A percentile compares a stretch with the other conserved stretches of the same genome.
These are phyloP conservation scores for Ooceraea biroi DNA, from an alignment of 1,140 invertebrate species.

Conservation along the genomic window DNA sequence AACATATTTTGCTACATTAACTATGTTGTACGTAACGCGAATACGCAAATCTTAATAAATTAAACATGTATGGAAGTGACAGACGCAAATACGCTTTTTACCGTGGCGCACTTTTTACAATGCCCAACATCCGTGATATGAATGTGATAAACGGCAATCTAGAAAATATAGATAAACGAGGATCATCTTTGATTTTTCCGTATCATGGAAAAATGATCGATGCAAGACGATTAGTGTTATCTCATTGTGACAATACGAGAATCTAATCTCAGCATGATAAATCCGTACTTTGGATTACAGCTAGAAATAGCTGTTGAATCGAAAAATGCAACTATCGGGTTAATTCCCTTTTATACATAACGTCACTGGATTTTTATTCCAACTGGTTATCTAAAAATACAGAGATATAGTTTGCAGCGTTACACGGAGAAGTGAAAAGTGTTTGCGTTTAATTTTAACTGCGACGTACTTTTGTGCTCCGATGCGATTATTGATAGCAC, in stretches of 20 bases:
- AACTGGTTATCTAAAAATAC: conserved; percentile 6
- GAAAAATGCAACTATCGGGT: conserved; percentile 10
- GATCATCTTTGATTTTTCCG: neutral
- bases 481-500: neutral
- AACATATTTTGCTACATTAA: too few species aligned
- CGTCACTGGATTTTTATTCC: neutral
- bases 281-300: neutral
- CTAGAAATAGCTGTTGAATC: neutral
- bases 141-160: neutral
- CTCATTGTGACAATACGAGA: neutral
- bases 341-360: neutral
- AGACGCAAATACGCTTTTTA: neutral
- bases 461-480: neutral
- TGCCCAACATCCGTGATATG: neutral
- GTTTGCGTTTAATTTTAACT: conserved; percentile 15
- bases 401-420: neutral
- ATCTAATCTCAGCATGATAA: conserved; percentile 30
- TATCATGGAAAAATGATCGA: neutral
- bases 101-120: neutral
- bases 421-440: neutral
- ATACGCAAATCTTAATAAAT: neutral
- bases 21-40: too few species aligned
- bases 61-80: neutral
- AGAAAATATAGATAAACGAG: neutral
- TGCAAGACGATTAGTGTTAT: neutral